Evolutionary conservation across 1,140 invertebrate genomes (phyloP), one percentile per base, ranked within the genome.

Genomic region (Papilio dardanus): DNA sequence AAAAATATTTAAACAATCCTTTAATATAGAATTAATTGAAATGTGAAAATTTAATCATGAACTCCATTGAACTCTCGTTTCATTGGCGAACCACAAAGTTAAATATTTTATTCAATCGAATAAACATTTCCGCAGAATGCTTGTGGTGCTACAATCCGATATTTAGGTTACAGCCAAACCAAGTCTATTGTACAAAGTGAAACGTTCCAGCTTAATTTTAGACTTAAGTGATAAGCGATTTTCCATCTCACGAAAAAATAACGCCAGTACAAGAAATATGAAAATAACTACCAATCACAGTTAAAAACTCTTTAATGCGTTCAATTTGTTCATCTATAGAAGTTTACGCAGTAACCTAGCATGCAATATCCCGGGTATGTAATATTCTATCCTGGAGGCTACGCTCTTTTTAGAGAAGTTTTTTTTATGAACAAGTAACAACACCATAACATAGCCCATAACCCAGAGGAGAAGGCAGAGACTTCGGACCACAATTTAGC

Each of bases 151-250:
- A 87, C 89, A 90, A 91, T 91, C 84, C 87, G 88, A 92, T 91
- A 91, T 92, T 92, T 92, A 92, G 91, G 91, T 91, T 91, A 90
- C 89, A 88, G 83, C 86, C 89, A 90, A 91, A 92, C 89, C 87
- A 81, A 88, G 86, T 91, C 88, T 88, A 92, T 91, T 92, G 91
- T 92, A 86, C 88, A 88, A 91, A 91, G 89, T 91, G 86, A 91
- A 92, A 89, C 86, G 88, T 88, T 91, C 86, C 86, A 84, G 83
- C 85, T 87, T 88, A 84, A 77, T 76, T 79, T 78, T 54, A 79
- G 82, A 81, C 71, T 8, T 74, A 83, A 82, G 77, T 73, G 5
- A 84, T n/a, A 77, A 83, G 75, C 21, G 75, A 46, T 28, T 31
- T 21, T 7, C 46, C n/a, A 30, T 33, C 0, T 16, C 6, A 31